These are phyloP conservation scores for Hydropotes inermis DNA, from an alignment of 2,113 vertebrate genomes.

Conservation along the genomic window DNA sequence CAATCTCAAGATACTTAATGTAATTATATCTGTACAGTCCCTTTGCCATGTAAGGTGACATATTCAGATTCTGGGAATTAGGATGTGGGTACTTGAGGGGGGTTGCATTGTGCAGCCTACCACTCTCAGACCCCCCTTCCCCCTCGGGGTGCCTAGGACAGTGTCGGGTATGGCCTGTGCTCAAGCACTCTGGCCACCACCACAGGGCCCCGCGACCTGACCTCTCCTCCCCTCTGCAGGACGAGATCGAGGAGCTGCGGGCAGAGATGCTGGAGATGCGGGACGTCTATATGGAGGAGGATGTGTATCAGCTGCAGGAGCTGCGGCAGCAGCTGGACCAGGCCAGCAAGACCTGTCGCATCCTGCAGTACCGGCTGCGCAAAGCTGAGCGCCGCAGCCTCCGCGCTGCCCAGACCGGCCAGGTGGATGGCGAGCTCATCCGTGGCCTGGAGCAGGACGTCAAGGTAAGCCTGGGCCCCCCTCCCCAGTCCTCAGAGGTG, in stretches of 20 bases:
- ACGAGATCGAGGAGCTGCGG: conserved; percentile 97
- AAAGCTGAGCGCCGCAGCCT: conserved; percentile 97
- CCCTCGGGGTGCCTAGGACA: background rate
- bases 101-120: background rate
- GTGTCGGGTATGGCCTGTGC: background rate
- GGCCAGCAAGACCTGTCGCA: conserved; percentile 97
- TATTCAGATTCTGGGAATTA: background rate
- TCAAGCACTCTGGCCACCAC: background rate
- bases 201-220: background rate
- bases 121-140: background rate
- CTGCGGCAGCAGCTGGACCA: conserved; percentile 96
- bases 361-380: conserved; percentile 96
- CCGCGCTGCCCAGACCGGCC: conserved; percentile 94
- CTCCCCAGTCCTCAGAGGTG: background rate
- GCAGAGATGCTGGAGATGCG: conserved; percentile 99
- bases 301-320: conserved; percentile 97
- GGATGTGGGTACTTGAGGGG: background rate
- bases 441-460: conserved; percentile 96
- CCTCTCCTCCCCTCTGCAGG: conserved; percentile 76
- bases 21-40: background rate
- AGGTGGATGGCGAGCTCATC: conserved; percentile 95
- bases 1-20: background rate
- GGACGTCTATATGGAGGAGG: conserved; percentile 98
- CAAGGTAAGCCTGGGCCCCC: conserved; percentile 84
- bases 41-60: background rate